Conservation (phyloP, 2,888 invertebrate genomes). For the Drosophila mercatorum region DNA sequence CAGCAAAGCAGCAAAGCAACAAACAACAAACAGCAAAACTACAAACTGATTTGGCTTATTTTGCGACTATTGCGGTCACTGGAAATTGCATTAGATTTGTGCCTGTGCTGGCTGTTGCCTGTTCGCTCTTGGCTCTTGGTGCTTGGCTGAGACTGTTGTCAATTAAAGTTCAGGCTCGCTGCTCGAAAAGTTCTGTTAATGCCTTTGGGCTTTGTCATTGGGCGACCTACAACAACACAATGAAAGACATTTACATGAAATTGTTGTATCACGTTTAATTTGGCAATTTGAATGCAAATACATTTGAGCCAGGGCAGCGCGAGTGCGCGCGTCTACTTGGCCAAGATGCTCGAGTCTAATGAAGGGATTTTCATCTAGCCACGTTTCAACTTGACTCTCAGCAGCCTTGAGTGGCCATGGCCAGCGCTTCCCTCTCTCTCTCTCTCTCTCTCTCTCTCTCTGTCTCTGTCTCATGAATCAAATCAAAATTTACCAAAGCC, state of each 20-base stretch:
- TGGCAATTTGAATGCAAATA: slow-evolving; percentile 81
- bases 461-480: slow-evolving; percentile 13
- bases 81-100: slow-evolving; percentile 54
- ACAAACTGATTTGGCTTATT: slow-evolving; percentile 71
- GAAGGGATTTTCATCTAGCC: slow-evolving; percentile 54
- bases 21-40: slow-evolving; percentile 25
- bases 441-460: too few relatives aligned
- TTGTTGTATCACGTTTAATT: slow-evolving; percentile 83
- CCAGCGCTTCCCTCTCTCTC: slow-evolving; percentile 2
- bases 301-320: slow-evolving; percentile 27
- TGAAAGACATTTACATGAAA: slow-evolving; percentile 71
- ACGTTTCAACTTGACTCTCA: slow-evolving; percentile 60
- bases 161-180: slow-evolving; percentile 60
- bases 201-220: slow-evolving; percentile 69
- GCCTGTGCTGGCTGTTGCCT: neutral
- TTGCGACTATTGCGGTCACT: slow-evolving; percentile 64
- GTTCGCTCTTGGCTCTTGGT: slow-evolving; percentile 7
- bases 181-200: slow-evolving; percentile 63
- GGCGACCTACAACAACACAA: slow-evolving; percentile 42
- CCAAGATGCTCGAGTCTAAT: slow-evolving; percentile 49
- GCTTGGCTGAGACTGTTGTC: slow-evolving; percentile 51
- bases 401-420: slow-evolving; percentile 45
- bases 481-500: slow-evolving; percentile 43
- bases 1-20: too few relatives aligned
- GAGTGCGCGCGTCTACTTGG: slow-evolving; percentile 40